Evolutionary conservation across 30 jellyfish, hydroid and myxozoan genomes (phyloP).

Genomic region (Aurelia aurita): DNA sequence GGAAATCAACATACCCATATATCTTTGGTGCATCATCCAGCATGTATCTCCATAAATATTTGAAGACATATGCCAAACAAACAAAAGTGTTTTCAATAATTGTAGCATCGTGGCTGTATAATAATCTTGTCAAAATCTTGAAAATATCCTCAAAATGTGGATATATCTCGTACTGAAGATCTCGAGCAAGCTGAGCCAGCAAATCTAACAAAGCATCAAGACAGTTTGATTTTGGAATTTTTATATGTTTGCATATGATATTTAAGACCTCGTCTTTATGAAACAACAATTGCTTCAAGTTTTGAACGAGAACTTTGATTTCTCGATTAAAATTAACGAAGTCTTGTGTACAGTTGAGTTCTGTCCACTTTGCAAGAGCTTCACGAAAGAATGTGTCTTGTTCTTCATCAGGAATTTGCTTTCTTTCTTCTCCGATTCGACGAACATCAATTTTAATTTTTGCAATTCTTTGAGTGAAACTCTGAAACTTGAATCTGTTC

Average conservation of each 20-base stretch:
- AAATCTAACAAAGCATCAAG: slow-evolving; percentile 85
- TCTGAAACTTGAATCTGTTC: slow-evolving; percentile 72
- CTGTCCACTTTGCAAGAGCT: slow-evolving; percentile 79
- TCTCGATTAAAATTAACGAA: slow-evolving; percentile 59
- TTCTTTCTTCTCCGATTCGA: slow-evolving; percentile 60
- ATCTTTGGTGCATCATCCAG: slow-evolving; percentile 57
- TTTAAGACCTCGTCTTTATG: slow-evolving; percentile 74
- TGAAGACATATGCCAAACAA: slow-evolving; percentile 83
- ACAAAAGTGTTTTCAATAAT: slow-evolving; percentile 78
- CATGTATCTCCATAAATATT: slow-evolving; percentile 87
- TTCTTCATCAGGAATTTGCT: slow-evolving; percentile 79
- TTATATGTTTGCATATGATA: slow-evolving; percentile 51
- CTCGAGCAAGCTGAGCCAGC: slow-evolving; percentile 81
- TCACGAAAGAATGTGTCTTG: slow-evolving; percentile 92
- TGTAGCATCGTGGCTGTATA: slow-evolving; percentile 70
- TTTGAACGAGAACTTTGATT: slow-evolving; percentile 59
- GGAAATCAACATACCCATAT: slow-evolving; percentile 58
- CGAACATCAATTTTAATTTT: slow-evolving; percentile 83
- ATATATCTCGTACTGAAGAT: slow-evolving; percentile 73
- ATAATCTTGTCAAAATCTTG: slow-evolving; percentile 12
- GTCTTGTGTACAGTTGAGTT: slow-evolving; percentile 83
- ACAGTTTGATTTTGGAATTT: slow-evolving; percentile 47
- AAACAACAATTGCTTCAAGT: slow-evolving; percentile 74
- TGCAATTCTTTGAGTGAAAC: slow-evolving; percentile 79
- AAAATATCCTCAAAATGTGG: slow-evolving; percentile 75